Conservation (phyloP, 1,140 invertebrate genomes). For the Aphidius ervi region DNA sequence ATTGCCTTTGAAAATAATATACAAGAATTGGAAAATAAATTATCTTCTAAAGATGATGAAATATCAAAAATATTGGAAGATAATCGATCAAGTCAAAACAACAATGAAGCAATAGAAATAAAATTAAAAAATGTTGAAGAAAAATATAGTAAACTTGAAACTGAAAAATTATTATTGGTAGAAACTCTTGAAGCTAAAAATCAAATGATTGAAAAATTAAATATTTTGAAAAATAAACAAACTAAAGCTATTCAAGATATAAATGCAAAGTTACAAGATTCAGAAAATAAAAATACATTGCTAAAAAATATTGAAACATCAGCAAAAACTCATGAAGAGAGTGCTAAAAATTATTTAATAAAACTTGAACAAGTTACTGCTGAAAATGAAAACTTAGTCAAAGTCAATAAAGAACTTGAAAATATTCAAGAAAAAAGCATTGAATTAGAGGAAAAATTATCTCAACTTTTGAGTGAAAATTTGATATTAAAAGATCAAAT, state of each 20-base stretch:
- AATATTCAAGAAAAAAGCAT: conserved; percentile 5
- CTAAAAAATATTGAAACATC: conserved; percentile 13
- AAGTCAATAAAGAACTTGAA: too few relatives aligned
- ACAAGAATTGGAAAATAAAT: conserved; percentile 19
- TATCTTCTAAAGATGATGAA: not conserved
- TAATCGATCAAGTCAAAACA: not conserved
- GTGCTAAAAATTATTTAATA: conserved; percentile 1
- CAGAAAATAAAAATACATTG: conserved; percentile 24
- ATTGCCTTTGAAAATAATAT: conserved; percentile 18
- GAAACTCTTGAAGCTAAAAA: conserved; percentile 21
- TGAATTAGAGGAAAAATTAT: conserved; percentile 19
- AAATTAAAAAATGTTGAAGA: not conserved
- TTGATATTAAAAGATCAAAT: not conserved
- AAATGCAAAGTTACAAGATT: conserved; percentile 21
- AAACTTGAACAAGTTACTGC: conserved; percentile 25
- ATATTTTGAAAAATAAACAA: conserved; percentile 30
- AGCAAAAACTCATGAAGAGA: conserved; percentile 10
- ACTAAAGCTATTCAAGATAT: conserved; percentile 34
- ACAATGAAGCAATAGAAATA: not conserved
- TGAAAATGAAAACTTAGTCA: conserved; percentile 9
- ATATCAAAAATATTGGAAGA: conserved; percentile 11
- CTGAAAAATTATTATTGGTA: not conserved
- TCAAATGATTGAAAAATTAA: conserved; percentile 30
- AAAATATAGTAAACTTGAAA: not conserved
- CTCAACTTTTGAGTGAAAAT: not conserved